Percentiles rank a stretch among this genome's conserved stretches.
These are phyloP conservation scores for Vulpes vulpes DNA, from an alignment of 2,113 vertebrate species.

Conservation along the genomic window DNA sequence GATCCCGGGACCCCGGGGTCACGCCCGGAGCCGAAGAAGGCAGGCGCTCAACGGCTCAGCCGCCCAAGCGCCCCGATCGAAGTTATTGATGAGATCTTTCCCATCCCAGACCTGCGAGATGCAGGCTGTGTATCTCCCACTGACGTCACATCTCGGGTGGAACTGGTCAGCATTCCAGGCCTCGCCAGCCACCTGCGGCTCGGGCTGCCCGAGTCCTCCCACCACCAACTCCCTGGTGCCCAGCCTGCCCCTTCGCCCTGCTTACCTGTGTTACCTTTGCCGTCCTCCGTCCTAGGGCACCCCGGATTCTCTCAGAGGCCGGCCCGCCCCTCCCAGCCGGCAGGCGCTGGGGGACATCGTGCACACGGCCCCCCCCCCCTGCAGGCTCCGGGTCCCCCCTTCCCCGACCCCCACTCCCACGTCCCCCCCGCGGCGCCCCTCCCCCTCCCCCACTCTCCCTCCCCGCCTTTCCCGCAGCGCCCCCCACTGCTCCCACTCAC, in stretches of 20 bases:
- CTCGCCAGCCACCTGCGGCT: not conserved
- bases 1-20: no score
- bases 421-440: no score
- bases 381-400: fast-evolving
- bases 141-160: not conserved
- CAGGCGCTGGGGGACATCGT: no score
- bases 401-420: no score
- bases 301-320: no score
- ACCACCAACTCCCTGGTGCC: not conserved
- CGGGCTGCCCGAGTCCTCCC: not conserved
- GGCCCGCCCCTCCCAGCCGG: fast-evolving
- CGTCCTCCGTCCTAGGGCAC: no score
- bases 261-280: not conserved
- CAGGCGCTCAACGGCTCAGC: no score
- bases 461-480: not conserved
- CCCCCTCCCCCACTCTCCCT: not conserved
- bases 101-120: not conserved
- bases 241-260: not conserved
- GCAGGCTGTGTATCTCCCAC: not conserved
- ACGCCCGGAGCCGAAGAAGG: no score
- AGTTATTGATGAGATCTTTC: not conserved
- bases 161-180: not conserved
- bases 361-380: no score
- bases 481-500: not conserved
- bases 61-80: no score